Evolutionary conservation across 2,113 vertebrate genomes (phyloP), one percentile per base, ranked within the genome.

Genomic region (Stigmatopora argus): DNA sequence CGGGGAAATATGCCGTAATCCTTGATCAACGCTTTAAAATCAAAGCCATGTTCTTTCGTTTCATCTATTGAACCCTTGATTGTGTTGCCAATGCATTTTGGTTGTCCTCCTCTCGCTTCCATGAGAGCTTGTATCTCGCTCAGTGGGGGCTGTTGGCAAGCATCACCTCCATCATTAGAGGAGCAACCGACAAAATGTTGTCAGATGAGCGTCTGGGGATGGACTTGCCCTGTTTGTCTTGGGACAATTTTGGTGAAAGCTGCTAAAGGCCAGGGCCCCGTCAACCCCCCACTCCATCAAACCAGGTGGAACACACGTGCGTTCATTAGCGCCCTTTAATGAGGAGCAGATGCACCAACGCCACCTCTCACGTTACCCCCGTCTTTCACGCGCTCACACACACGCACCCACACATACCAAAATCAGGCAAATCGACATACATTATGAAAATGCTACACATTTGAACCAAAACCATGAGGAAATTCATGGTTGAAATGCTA

Each of bases 271-370:
- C 81, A 67, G 69, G 68, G 68, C 66, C 78, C 74, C 71, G 52
- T 72, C 69, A 72, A 63, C 74, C 69, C 83, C 83, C 74, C 61
- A 73, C 77, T 81, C 72, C 76, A 60, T 64, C 67, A 62, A 79
- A 85, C 86, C 86, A 89, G 89, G 89, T 88, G 87, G 84, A 88
- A 82, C 83, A 82, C 87, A 86, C 83, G 57, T 89, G 83, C 75
- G 73, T 90, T 90, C 85, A 89, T 90, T 90, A 89, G 87, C 85
- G 78, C 86, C 83, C 79, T 83, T 84, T 89, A 86, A 90, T 86
- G 83, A 90, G 83, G 86, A 89, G 84, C 89, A 89, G 87, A 89
- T 90, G 88, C 83, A 89, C 85, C 87, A 85, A 77, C 75, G 69
- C 79, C 7, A 65, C 75, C 72, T 77, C 72, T 72, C 76, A 38